Conservation (phyloP, 2,113 vertebrate species). For the Larimichthys crocea region DNA sequence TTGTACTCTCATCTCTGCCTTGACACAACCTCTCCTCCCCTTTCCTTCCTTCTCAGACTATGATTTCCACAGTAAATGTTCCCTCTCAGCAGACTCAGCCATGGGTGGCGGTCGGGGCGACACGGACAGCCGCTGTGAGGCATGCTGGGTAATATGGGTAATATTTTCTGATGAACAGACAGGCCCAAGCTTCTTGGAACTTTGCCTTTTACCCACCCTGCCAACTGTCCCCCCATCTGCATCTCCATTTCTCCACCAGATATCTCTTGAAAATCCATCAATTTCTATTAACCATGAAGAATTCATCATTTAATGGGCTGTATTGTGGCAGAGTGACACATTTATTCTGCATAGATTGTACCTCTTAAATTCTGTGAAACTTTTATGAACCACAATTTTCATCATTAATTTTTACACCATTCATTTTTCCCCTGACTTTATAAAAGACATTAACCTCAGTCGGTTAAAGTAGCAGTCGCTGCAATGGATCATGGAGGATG, state of each 20-base stretch:
- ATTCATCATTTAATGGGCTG: constrained; percentile 1
- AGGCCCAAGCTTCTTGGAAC: constrained; percentile 26
- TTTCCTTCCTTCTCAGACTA: constrained; percentile 27
- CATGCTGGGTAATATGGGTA: constrained; percentile 64
- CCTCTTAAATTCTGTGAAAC: constrained; percentile 15
- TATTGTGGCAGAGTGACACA: background rate
- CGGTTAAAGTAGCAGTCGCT: background rate
- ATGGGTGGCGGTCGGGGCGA: constrained; percentile 36
- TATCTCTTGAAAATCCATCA: constrained; percentile 5
- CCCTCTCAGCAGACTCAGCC: constrained; percentile 33
- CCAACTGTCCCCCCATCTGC: constrained; percentile 35
- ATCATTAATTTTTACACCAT: constrained; percentile 26
- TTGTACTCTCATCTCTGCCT: background rate
- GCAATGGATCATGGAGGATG: background rate
- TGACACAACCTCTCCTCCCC: constrained; percentile 30
- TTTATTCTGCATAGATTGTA: constrained; percentile 8
- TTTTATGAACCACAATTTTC: background rate
- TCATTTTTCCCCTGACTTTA: constrained; percentile 9
- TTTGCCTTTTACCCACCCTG: constrained; percentile 22
- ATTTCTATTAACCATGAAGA: background rate
- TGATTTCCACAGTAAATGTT: constrained; percentile 53
- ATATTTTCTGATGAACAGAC: constrained; percentile 56
- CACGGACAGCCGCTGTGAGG: constrained; percentile 36
- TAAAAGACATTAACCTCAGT: background rate
- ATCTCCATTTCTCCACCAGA: constrained; percentile 1